These are phyloP conservation scores for Nomada goodeniana DNA, from an alignment of 2,888 invertebrate species.

Conservation along the genomic window DNA sequence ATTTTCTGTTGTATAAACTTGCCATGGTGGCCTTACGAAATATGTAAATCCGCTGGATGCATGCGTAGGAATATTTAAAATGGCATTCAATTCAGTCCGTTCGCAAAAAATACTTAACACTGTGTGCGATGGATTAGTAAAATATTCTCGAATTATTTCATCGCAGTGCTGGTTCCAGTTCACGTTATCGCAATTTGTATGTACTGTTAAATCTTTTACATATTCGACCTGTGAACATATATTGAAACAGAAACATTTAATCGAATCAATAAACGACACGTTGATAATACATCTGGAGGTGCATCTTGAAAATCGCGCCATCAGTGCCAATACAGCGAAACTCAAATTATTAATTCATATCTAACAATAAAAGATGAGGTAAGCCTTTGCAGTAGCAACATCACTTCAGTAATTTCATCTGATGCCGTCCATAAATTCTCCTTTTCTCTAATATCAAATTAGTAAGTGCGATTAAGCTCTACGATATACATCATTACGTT, in stretches of 20 bases:
- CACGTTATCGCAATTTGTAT: constrained; percentile 87
- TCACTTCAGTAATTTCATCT: too few species aligned
- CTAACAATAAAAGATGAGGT: too few species aligned
- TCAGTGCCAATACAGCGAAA: not conserved
- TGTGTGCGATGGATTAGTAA: constrained; percentile 86
- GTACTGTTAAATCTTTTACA: constrained; percentile 89
- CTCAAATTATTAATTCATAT: not conserved
- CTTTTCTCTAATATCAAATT: not conserved
- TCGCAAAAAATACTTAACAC: constrained; percentile 89
- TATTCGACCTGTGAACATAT: constrained; percentile 78
- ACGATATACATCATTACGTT: not conserved
- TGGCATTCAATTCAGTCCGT: constrained; percentile 86
- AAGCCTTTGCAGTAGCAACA: too few species aligned
- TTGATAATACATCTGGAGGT: not conserved
- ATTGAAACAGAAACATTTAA: not conserved
- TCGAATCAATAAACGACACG: not conserved
- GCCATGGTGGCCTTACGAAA: constrained; percentile 86
- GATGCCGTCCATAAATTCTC: not conserved
- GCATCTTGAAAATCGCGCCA: constrained; percentile 22
- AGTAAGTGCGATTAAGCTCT: not conserved
- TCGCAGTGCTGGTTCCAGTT: constrained; percentile 90
- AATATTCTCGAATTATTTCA: constrained; percentile 88
- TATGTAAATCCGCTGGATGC: constrained; percentile 89
- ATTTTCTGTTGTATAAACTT: constrained; percentile 77
- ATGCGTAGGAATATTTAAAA: constrained; percentile 86